These are phyloP conservation scores for Platyura marginata DNA, from an alignment of 1,140 invertebrate species.

Conservation along the genomic window DNA sequence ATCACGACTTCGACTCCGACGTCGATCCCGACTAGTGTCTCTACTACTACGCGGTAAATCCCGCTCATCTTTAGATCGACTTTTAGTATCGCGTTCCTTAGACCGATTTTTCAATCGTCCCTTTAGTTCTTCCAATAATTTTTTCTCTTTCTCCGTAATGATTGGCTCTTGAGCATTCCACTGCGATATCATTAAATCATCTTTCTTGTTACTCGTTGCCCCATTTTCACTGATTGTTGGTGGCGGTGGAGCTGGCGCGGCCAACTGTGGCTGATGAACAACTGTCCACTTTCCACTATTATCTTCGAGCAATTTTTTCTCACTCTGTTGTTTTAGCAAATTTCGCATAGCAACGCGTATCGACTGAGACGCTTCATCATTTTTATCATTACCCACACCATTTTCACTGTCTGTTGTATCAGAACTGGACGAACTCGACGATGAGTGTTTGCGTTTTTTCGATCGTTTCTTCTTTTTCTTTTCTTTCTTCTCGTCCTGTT, in stretches of 20 bases:
- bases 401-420: constrained; percentile 25
- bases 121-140: constrained; percentile 36
- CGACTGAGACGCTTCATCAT: constrained; percentile 33
- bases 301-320: constrained; percentile 25
- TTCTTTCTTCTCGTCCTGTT: constrained; percentile 33
- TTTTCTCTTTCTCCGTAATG: constrained; percentile 34
- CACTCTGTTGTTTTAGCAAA: constrained; percentile 27
- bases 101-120: constrained; percentile 23
- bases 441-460: constrained; percentile 21
- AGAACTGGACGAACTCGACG: constrained; percentile 12
- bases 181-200: constrained; percentile 33
- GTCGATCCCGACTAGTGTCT: not conserved
- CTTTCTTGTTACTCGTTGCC: constrained; percentile 15
- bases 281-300: constrained; percentile 16
- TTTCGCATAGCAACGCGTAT: constrained; percentile 50
- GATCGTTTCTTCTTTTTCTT: constrained; percentile 32
- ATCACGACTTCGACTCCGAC: constrained; percentile 12
- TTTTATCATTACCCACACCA: constrained; percentile 24
- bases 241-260: constrained; percentile 4
- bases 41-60: not conserved
- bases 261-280: constrained; percentile 7
- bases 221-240: constrained; percentile 6
- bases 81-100: constrained; percentile 9
- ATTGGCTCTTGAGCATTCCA: constrained; percentile 38
- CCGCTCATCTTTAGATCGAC: constrained; percentile 1